Base-by-base conservation (phyloP, 2,888 invertebrate species). In the Oscheius sp. region DNA sequence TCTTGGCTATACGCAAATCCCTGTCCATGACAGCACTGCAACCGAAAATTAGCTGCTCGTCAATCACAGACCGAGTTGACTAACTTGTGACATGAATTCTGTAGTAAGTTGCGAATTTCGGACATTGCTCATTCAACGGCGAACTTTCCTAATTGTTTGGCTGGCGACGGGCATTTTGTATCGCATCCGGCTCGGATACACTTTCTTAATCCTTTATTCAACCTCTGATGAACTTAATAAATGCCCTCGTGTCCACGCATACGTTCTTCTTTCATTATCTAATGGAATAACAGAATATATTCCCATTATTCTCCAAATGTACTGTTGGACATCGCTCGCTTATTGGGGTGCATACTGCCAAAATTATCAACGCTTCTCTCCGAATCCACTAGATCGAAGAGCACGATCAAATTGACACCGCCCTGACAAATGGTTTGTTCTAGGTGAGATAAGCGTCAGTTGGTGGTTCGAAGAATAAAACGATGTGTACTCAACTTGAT, bases 351-450 rank as follows among this genome's bases (percentile, higher is more conserved):
- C 16, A 9, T 45, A 12, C 45, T 45, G 45, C 9, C 45, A 45
- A 16, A 45, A 52, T 52, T n/a, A 52, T 52, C 9, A 52, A 52
- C 18, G 9, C 53, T 18, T 18, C 16, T 7, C 6, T 13, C 49
- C 49, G 35, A 35, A 35, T 35, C 35, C 35, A 35, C 9, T 6
- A 35, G 35, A 35, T 35, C 35, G 49, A 49, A n/a, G 49, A 49
- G 16, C 49, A 49, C 6, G 18, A 49, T n/a, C 18, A 16, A n/a
- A n/a, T 49, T 49, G 16, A n/a, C 18, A 13, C 16, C 49, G 18
- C 3, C 49, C 49, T 61, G 61, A 61, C 61, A 61, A 61, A 61
- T 61, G 61, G 18, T 61, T 45, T 61, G 61, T 61, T 45, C 61
- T 41, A n/a, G 23, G 7, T 61, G 43, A 43, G 29, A 43, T 43